Base-by-base conservation (phyloP, 2,113 vertebrate species). In the Serranochromis macrocephalus region DNA sequence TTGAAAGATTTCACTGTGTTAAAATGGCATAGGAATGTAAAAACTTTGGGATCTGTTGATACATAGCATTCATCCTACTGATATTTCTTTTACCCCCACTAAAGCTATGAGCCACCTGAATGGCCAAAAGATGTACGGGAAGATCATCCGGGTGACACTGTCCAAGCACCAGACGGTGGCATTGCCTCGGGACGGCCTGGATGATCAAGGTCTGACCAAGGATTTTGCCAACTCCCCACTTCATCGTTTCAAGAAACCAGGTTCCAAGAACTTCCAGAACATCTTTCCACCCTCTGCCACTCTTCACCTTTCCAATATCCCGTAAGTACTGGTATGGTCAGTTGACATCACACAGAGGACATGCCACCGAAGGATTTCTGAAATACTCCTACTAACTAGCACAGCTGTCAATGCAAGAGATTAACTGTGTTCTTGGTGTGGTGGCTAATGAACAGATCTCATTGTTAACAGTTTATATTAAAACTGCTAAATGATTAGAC, bases 51-150 rank as follows among this genome's bases (percentile, higher is more conserved):
- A 29, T 47, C 14, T 17, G 24, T 47, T 47, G 71, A 19, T 5
- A 1, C 40, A 73, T 45, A 17, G 40, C 21, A 26, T 45, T 73
- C 40, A 17, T 21, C 13, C 68, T 26, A 26, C 14, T 86, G 9
- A 45, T 45, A 5, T 7, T 33, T 7, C 2, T 36, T 49, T 80
- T 5, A 2, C 5, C 17, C 2, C 12, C 4, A 3, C 12, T 4
- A 24, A 81, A 99, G 98, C 98, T 26, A 99, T 99, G 98, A 99
- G 98, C 90, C 98, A 99, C 95, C 95, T 99, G 91, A 99, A 99
- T 78, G 98, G 98, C 82, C 98, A 99, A 92, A 99, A 99, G 96
- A 98, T 99, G 98, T 98, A 98, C 47, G 98, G 98, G 47, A 99
- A 99, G 96, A 98, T 99, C 93, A 98, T 99, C 94, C 97, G 98